Evolutionary conservation across 2,113 vertebrate genomes (phyloP).

Genomic region (Rostratula benghalensis): DNA sequence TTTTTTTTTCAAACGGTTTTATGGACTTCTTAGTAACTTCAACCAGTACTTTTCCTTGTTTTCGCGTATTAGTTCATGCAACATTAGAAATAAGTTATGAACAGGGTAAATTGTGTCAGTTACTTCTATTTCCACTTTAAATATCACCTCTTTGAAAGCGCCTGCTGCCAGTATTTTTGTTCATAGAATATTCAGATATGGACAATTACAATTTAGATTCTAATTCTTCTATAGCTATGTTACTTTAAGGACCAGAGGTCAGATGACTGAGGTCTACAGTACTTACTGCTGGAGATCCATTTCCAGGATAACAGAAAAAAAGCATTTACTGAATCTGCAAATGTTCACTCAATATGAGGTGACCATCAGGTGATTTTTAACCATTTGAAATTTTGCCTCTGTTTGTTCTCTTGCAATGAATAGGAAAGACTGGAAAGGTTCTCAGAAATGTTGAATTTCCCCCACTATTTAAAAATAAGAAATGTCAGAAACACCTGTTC

Average conservation of each 20-base stretch:
- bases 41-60: neutral
- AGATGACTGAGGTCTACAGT: neutral
- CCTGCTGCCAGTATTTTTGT: neutral
- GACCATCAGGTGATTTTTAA: neutral
- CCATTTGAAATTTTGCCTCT: neutral
- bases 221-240: neutral
- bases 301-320: neutral
- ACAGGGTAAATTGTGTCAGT: neutral
- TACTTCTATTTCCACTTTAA: neutral
- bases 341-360: neutral
- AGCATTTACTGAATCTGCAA: neutral
- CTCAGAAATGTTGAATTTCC: neutral
- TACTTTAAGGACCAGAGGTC: neutral
- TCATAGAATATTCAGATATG: neutral
- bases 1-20: neutral
- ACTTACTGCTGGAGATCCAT: neutral
- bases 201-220: neutral
- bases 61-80: neutral
- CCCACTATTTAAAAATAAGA: neutral
- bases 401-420: neutral
- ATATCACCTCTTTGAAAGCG: neutral
- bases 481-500: neutral
- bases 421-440: neutral
- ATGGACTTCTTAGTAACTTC: neutral
- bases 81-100: neutral